Base-by-base conservation (phyloP, 2,113 vertebrate genomes). In the Ariopsis seemanni region DNA sequence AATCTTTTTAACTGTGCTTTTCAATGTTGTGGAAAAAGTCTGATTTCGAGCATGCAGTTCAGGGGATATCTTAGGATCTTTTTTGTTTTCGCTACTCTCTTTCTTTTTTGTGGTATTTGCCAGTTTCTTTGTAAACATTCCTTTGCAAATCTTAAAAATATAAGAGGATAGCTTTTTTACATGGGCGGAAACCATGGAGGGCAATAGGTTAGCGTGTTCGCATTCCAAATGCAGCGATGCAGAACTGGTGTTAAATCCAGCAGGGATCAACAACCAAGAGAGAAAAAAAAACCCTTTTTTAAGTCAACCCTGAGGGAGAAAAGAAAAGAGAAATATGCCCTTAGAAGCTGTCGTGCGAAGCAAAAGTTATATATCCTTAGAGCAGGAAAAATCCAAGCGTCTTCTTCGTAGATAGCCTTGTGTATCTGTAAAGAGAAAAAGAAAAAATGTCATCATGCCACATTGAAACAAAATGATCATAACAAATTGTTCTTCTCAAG, bases 51-150 rank as follows among this genome's bases (percentile, higher is more conserved):
- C 92, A 92, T 95, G 96, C 90, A 95, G 94, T 92, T 94, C 93
- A 50, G 94, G 90, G 93, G 92, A 92, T 90, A 96, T 92, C 89
- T 96, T 97, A 90, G 96, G 96, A 89, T 97, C 95, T 93, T 97
- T 96, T 95, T 95, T 97, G 92, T 94, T 96, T 93, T 96, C 96
- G 88, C 90, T 94, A 94, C 93, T 97, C 88, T 98, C 97, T 96
- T 95, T 98, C 95, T 96, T 99, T 95, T 97, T 97, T 90, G 96
- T 97, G 95, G 95, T 96, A 94, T 96, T 97, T 92, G 95, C 98
- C 95, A 92, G 92, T 98, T 99, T 99, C 97, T 97, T 99, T 98
- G 97, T 97, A 97, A 99, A 99, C 98, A 99, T 99, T 99, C 98
- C 98, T 99, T 98, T 98, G 95, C 94, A 97, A 97, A 99, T 96